Base-by-base conservation (phyloP, 2,113 vertebrate genomes). In the Oenanthe melanoleuca region DNA sequence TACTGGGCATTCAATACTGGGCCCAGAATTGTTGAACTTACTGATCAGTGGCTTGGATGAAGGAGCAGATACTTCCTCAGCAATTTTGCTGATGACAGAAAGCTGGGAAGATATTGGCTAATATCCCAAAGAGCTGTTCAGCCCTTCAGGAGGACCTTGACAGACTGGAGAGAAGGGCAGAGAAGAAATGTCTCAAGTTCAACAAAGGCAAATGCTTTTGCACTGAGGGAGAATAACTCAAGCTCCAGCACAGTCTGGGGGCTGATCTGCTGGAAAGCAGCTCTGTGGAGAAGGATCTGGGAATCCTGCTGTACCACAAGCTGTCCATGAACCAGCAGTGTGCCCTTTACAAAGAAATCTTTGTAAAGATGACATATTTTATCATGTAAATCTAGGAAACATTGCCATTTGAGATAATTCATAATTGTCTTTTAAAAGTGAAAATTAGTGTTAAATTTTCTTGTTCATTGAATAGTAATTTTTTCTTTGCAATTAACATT, bases 131-230 rank as follows among this genome's bases (percentile, higher is more conserved):
- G 34, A 24, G 14, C n/a, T 40, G 19, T 20, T 6, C 29, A 40
- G 29, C 24, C 19, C 12, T 57, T 49, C 34, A 65, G 24, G 49
- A 34, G 3, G 16, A 57, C 42, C 8, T 49, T 0, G 0, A n/a
- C 25, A 55, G 33, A 5, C 4, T 55, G 75, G 20, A 80, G 25
- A 44, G 31, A 44, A 19, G 15, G 38, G 33, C 25, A 53, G 11
- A 53, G 23, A 55, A 56, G 37, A 64, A n/a, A 19, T 3, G 7
- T 23, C 15, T 44, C 20, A 44, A 65, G 7, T 29, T 45, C 61
- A 65, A 20, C 25, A 55, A 34, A 44, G 24, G 11, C 19, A 52
- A 52, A n/a, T 42, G 14, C 23, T 63, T 18, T 11, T 28, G 10
- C 18, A 28, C 45, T n/a, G 45, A 16, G 29, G 8, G n/a, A 52